Percentiles rank a stretch among this genome's conserved stretches.
Evolutionary conservation across 2,797 vertebrate species (phyloP).

Genomic region (Esox masquinongy): DNA sequence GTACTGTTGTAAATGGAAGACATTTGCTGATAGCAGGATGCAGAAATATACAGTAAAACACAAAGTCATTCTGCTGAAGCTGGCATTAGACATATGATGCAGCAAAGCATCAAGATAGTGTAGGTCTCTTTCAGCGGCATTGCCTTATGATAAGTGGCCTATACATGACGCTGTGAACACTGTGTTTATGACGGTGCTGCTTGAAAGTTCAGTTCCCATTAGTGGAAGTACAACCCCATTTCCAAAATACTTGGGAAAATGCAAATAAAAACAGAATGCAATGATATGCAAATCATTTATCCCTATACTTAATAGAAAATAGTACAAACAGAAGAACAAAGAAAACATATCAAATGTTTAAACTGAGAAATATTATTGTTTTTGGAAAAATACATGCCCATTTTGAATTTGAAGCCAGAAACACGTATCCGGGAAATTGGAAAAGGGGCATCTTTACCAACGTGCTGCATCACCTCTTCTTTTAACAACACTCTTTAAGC

Average conservation of each 20-base stretch:
- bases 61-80: neutral
- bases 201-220: slow-evolving; percentile 36
- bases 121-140: slow-evolving; percentile 13
- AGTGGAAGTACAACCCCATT: neutral
- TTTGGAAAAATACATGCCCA: too few relatives aligned
- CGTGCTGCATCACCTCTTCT: too few relatives aligned
- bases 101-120: slow-evolving; percentile 19
- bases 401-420: too few relatives aligned
- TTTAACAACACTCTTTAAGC: too few relatives aligned
- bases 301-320: too few relatives aligned
- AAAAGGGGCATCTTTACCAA: too few relatives aligned
- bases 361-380: too few relatives aligned
- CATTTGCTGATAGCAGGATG: neutral
- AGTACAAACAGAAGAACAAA: too few relatives aligned
- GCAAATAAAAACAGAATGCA: too few relatives aligned
- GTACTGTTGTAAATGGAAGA: slow-evolving; percentile 22
- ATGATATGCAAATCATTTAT: too few relatives aligned
- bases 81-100: neutral
- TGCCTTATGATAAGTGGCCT: slow-evolving; percentile 33
- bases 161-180: slow-evolving; percentile 10
- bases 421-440: too few relatives aligned
- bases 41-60: neutral
- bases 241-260: neutral
- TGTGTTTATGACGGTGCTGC: slow-evolving; percentile 15
- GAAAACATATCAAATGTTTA: too few relatives aligned